Evolutionary conservation across 2,797 vertebrate genomes (phyloP).

Genomic region (Falco berigora): DNA sequence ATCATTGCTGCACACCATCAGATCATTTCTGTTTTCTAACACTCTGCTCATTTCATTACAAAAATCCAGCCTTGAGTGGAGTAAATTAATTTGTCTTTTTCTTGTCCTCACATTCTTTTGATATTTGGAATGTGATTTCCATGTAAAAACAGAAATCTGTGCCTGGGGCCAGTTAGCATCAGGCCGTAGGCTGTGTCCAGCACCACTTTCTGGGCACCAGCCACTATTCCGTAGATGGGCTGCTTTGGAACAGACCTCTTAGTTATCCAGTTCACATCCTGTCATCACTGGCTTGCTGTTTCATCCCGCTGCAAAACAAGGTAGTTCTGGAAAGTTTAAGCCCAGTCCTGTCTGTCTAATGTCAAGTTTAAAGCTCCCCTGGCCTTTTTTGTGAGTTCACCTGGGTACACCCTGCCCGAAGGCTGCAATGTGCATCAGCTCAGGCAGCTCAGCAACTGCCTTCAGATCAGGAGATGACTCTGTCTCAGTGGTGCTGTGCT

Average conservation of each 20-base stretch:
- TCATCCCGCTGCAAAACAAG: neutral
- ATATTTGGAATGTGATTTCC: neutral
- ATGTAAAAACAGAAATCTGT: neutral
- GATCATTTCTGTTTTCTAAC: constrained; percentile 19
- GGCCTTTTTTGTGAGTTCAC: neutral
- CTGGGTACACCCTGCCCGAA: neutral
- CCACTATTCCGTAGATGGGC: neutral
- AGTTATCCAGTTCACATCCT: neutral
- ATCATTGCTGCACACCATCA: neutral
- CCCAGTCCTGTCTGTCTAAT: neutral
- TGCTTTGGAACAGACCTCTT: neutral
- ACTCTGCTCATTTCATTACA: neutral
- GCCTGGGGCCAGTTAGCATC: neutral
- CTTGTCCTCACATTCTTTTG: neutral
- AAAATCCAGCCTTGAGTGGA: neutral
- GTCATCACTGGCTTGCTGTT: neutral
- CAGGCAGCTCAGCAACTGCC: neutral
- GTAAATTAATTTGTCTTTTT: neutral
- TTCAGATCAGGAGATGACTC: neutral
- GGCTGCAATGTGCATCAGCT: neutral
- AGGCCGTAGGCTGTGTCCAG: neutral
- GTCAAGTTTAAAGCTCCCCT: neutral
- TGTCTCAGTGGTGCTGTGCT: neutral
- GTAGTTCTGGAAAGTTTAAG: neutral
- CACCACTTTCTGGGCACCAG: neutral